A percentile compares a stretch with the other conserved stretches of the same genome.
Evolutionary conservation across 2,113 vertebrate genomes (phyloP).

Genomic region (Tursiops truncatus): DNA sequence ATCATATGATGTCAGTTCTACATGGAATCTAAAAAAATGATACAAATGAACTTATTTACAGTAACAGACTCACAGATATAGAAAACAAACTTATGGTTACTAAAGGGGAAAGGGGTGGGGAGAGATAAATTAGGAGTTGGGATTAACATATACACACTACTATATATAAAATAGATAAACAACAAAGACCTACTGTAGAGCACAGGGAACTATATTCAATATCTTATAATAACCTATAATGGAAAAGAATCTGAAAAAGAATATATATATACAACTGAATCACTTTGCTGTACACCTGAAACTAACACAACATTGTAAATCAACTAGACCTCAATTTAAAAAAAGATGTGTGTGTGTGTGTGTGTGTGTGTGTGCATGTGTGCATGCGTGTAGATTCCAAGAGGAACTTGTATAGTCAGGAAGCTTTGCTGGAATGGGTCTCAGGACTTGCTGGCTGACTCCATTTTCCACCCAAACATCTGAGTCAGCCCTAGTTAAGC

Average conservation of each 20-base stretch:
- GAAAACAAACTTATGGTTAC: too few relatives aligned
- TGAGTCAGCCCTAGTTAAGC: neutral
- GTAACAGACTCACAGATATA: too few relatives aligned
- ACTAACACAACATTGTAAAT: neutral
- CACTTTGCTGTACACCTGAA: neutral
- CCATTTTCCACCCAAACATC: neutral
- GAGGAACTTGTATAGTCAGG: neutral
- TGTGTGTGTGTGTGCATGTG: neutral
- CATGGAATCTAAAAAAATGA: too few relatives aligned
- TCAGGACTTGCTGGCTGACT: neutral
- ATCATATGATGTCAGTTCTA: neutral
- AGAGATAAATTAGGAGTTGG: too few relatives aligned
- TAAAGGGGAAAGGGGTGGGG: too few relatives aligned
- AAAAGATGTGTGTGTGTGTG: neutral
- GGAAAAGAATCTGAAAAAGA: neutral
- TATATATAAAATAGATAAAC: too few relatives aligned
- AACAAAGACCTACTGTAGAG: too few relatives aligned
- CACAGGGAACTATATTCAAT: too few relatives aligned
- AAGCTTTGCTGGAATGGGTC: neutral
- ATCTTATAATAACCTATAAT: neutral
- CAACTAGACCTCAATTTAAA: neutral
- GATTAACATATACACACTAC: too few relatives aligned
- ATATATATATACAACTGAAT: neutral
- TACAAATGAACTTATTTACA: too few relatives aligned
- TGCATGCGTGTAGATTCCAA: too few relatives aligned